Percentiles rank a stretch among this genome's conserved stretches.
phyloP scores from a whole-genome alignment of 2,113 vertebrate genomes.

The Myanophis thanlyinensis region DNA sequence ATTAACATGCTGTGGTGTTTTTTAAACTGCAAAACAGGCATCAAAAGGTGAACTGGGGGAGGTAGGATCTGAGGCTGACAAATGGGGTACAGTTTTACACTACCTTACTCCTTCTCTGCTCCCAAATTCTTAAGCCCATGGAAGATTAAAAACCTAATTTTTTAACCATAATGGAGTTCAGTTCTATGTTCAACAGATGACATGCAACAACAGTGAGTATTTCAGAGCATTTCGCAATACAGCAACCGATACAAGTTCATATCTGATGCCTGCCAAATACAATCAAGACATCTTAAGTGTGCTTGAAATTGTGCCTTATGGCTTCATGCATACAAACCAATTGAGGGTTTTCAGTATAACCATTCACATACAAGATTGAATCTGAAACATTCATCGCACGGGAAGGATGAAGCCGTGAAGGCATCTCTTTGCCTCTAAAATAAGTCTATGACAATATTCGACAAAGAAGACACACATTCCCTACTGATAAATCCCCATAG shows the following conservation, averaged over 20 bases:
- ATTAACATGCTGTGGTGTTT: background rate
- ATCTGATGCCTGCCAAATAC: background rate
- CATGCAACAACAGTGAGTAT: background rate
- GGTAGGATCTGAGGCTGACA: too few relatives aligned
- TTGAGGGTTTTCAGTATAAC: background rate
- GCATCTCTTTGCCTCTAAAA: background rate
- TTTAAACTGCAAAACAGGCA: background rate
- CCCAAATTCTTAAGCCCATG: background rate
- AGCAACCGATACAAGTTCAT: background rate
- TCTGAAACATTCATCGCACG: background rate
- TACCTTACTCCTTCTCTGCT: background rate
- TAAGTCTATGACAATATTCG: background rate
- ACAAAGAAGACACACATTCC: background rate
- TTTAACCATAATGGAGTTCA: background rate
- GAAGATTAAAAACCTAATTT: background rate
- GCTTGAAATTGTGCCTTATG: background rate
- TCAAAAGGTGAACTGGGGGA: background rate
- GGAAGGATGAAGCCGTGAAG: background rate
- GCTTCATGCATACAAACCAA: background rate
- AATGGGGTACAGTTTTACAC: background rate
- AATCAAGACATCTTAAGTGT: background rate
- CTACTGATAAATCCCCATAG: background rate
- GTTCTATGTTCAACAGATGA: background rate
- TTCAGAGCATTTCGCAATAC: background rate
- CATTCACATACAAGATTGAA: background rate